Conservation (phyloP, 2,888 invertebrate genomes). For the Teinopalpus imperialis region DNA sequence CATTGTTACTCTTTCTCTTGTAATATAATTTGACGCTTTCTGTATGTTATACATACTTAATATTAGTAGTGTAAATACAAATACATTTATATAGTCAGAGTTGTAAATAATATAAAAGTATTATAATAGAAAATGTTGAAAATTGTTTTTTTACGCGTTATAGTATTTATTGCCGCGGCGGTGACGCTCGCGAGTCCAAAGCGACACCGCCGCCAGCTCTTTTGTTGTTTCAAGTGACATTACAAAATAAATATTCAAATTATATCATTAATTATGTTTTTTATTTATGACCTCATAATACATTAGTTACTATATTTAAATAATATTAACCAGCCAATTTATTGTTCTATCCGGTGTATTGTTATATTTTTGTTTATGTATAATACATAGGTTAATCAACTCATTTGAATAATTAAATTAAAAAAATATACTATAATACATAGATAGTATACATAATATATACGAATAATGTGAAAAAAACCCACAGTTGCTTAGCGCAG, state of each 20-base stretch:
- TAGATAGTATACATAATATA: too few species aligned
- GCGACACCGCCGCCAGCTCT: constrained; percentile 62
- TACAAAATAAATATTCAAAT: constrained; percentile 79
- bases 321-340: too few species aligned
- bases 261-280: constrained; percentile 60
- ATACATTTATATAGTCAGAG: constrained; percentile 67
- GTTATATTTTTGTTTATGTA: too few species aligned
- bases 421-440: too few species aligned
- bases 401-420: too few species aligned
- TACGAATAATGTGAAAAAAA: too few species aligned
- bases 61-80: constrained; percentile 68
- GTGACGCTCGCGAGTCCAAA: constrained; percentile 67
- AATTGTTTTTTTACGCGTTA: constrained; percentile 77
- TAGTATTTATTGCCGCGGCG: constrained; percentile 68
- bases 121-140: constrained; percentile 64
- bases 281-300: too few species aligned
- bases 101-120: constrained; percentile 71
- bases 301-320: too few species aligned
- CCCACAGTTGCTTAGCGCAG: too few species aligned
- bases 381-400: too few species aligned
- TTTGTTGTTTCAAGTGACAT: constrained; percentile 77
- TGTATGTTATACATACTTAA: constrained; percentile 78
- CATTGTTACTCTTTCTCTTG: constrained; percentile 62
- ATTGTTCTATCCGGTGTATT: too few species aligned
- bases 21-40: constrained; percentile 69